Base-by-base conservation (phyloP, 2,888 invertebrate genomes). In the Lasioglossum figueresi region DNA sequence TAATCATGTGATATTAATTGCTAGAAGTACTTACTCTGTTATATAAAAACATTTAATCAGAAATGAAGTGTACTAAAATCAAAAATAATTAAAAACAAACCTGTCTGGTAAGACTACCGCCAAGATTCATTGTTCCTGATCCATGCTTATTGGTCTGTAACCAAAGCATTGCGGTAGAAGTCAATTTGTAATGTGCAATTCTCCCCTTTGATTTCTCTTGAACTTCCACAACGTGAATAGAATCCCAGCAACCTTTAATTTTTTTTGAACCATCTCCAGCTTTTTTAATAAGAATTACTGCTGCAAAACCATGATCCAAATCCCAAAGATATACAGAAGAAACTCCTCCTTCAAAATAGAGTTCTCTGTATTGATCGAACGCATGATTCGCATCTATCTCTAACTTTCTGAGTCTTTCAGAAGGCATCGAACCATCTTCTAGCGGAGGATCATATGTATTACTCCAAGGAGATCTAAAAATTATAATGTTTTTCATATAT, bases 281-380 rank as follows among this genome's bases (percentile, higher is more conserved):
- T 95, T 99, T 99, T 95, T 99, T 99, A 93, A 99, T 99, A 92
- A 99, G 96, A 94, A 99, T 99, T 66, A 99, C 99, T 91, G 99
- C 99, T 96, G 96, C 99, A 96, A 99, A 99, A 8, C 99, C 99
- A 95, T 98, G 98, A 94, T 99, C 99, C 95, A 99, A 96, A 93
- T 99, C 99, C 99, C 99, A 99, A 88, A 99, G 96, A 95, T 99
- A 99, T 5, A 99, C 99, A 10, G 99, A 99, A 31, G 99, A 99
- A 0, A 99, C 99, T 1, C 99, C 99, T 79, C 99, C 99, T 95
- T 99, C 99, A 95, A 99, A 99, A 95, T 99, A 99, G 98, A 99
- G 98, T 95, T 99, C 99, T 94, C 99, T 97, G 95, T 99, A 99
- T 94, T 99, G 99, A 95, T 99, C 99, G 95, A 99, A 99, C 23